Evolutionary conservation across 2,113 vertebrate genomes (phyloP), one percentile per base, ranked within the genome.

Genomic region (Seriola rivoliana): DNA sequence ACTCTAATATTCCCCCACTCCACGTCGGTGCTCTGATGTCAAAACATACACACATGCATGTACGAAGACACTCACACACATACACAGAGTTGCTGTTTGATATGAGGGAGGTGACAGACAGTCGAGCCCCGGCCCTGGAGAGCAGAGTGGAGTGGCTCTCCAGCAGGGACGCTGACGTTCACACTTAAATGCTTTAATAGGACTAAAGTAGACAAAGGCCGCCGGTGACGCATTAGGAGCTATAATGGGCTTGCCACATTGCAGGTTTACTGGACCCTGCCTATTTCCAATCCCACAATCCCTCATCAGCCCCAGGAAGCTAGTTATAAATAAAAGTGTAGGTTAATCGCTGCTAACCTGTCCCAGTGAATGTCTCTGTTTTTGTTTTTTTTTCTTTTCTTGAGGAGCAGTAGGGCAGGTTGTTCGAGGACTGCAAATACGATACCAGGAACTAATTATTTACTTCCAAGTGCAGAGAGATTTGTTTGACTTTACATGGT

Each of bases 121-220:
- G 88, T 85, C 55, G 46, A 86, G 91, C 66, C 72, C 71, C 34
- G 55, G 81, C 81, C 88, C 79, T 3, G 25, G 90, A 95, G 95
- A 94, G 93, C 91, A 80, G 91, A 92, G 88, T 82, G 54, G 74
- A 94, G 93, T 92, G 92, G 83, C 92, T 91, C 89, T 94, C 86
- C 92, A 63, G 81, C 86, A 94, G 92, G 93, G 91, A 94, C 80
- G 78, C 91, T 94, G 93, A 93, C 94, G 93, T 95, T 94, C 93
- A 93, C 93, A 93, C 92, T 92, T 95, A 94, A 96, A 95, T 92
- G 92, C 94, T 95, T 95, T 95, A 96, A 95, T 95, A 94, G 89
- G 90, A 93, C 88, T 95, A 94, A 95, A 95, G 93, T 90, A 93
- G 89, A 91, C 93, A 95, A 94, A 93, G 92, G 90, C 94, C 90